Conservation (phyloP, 2,113 vertebrate genomes). For the Recurvirostra avosetta region DNA sequence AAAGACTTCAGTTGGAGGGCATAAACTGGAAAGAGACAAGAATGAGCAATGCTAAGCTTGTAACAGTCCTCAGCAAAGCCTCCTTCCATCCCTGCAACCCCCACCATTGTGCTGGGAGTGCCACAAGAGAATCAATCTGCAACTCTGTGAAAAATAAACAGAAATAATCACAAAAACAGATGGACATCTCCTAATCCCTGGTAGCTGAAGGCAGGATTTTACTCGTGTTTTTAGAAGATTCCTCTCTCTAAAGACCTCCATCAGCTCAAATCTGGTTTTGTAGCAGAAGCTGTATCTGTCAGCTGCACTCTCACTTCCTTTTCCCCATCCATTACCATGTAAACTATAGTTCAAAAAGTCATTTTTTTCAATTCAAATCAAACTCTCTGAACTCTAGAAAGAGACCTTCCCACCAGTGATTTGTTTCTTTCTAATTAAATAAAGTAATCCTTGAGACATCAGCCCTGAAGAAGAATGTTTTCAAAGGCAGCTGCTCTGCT, state of each 20-base stretch:
- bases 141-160: conserved; percentile 22
- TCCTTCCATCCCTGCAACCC: not conserved
- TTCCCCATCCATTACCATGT: not conserved
- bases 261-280: not conserved
- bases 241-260: conserved; percentile 4
- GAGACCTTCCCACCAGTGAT: not conserved
- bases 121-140: conserved; percentile 2
- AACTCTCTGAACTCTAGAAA: not conserved
- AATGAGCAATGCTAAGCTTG: not conserved
- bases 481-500: conserved; percentile 40
- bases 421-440: conserved; percentile 37
- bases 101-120: not conserved
- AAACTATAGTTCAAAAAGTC: not conserved
- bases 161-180: conserved; percentile 64
- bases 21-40: not conserved
- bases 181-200: conserved; percentile 53
- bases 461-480: conserved; percentile 14
- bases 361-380: not conserved
- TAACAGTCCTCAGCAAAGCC: not conserved
- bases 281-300: not conserved
- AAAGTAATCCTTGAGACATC: conserved; percentile 27
- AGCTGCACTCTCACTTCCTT: not conserved
- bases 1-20: not conserved
- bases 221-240: conserved; percentile 15
- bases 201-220: conserved; percentile 27